Base-by-base conservation (phyloP, 2,797 vertebrate genomes). In the Enteromius viviparus region DNA sequence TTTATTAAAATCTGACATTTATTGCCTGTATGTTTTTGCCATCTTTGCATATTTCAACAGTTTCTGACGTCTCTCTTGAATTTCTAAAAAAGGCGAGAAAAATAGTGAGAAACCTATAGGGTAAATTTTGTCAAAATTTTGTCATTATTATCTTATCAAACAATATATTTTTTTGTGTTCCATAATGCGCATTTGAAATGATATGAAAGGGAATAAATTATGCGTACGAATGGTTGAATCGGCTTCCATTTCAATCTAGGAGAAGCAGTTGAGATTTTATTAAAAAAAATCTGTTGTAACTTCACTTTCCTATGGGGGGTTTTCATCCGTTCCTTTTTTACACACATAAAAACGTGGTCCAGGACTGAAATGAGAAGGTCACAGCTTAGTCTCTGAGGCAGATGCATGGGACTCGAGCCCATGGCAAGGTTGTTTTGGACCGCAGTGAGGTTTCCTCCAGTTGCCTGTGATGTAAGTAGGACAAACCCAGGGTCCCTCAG, bases 381-480 rank as follows among this genome's bases (percentile, higher is more conserved):
- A 82, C 69, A 58, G 75, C 80, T 68, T 29, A 40, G 45, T 74
- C 45, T 76, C 64, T 34, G 62, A 78, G 81, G 81, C 75, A 83
- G 75, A 83, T 40, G 65, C 53, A 37, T 76, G 62, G 72, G 85
- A 86, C 78, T 76, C 29, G 77, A 82, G 86, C 88, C 87, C 45
- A 74, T 76, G 81, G 90, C 88, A 89, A 90, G 87, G 89, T 88
- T 60, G n/a, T 79, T 79, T 77, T 60, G 37, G 55, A 74, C 76
- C 76, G 76, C 69, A 32, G 80, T 84, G 49, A 82, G 78, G 53
- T 64, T 83, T 87, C 74, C 83, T 55, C 65, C 76, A 49, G 45
- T 85, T 37, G 74, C 60, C 76, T 74, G 65, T 72, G 76, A 64
- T 85, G 83, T 49, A 83, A 81, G 84, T 85, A 80, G 84, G 80